These are phyloP conservation scores for Anoura caudifer DNA, from an alignment of 2,113 vertebrate genomes.

Conservation along the genomic window DNA sequence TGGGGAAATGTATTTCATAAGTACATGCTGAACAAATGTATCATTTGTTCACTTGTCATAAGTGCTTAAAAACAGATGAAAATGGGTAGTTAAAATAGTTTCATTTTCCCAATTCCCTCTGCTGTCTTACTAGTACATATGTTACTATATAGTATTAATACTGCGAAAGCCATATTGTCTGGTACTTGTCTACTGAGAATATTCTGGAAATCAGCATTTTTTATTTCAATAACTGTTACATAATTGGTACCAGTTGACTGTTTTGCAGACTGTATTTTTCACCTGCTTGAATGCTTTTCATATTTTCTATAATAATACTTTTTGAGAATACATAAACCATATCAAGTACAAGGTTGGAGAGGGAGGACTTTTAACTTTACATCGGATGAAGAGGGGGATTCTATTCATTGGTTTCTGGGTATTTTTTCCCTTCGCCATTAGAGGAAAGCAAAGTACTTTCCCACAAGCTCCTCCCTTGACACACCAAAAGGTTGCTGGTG, in stretches of 20 bases:
- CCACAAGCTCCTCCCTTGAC: not conserved
- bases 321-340: not conserved
- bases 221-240: not conserved
- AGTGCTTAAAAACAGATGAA: conserved; percentile 30
- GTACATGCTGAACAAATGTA: not conserved
- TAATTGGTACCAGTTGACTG: not conserved
- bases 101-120: not conserved
- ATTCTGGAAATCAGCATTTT: conserved; percentile 27
- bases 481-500: not conserved
- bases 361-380: not conserved
- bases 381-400: not conserved
- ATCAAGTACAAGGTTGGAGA: not conserved
- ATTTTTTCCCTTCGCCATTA: not conserved
- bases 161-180: not conserved
- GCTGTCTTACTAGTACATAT: not conserved
- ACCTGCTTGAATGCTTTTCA: not conserved
- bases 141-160: not conserved
- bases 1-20: conserved; percentile 22
- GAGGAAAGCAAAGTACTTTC: not conserved
- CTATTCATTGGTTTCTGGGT: not conserved
- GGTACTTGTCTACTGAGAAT: not conserved
- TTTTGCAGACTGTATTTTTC: conserved; percentile 9
- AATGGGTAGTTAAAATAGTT: conserved; percentile 39
- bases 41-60: conserved; percentile 48
- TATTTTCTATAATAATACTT: not conserved